A percentile compares a stretch with the other conserved stretches of the same genome.
These are phyloP conservation scores for Nasua narica DNA, from an alignment of 2,797 vertebrate genomes.

Conservation along the genomic window DNA sequence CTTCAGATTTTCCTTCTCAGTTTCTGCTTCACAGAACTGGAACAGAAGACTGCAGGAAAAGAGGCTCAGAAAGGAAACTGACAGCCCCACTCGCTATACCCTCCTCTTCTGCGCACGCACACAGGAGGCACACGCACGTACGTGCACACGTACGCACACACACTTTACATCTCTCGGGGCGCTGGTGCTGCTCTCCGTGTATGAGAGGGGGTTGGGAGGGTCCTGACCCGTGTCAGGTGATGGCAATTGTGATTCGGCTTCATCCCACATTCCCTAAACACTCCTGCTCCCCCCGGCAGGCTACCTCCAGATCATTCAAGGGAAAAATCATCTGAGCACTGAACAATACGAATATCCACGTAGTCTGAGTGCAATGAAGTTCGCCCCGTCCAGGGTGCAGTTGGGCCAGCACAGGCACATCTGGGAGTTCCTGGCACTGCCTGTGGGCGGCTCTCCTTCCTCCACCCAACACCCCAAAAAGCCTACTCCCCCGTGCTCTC, in stretches of 20 bases:
- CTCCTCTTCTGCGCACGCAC: rapidly evolving
- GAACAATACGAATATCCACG: neutral
- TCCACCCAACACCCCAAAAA: neutral
- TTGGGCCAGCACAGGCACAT: neutral
- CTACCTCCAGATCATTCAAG: neutral
- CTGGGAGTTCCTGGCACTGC: neutral
- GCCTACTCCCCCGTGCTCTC: neutral
- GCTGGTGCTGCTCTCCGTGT: too few relatives aligned
- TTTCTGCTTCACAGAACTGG: slow-evolving; percentile 44
- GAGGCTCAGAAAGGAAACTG: neutral
- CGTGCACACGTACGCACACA: neutral
- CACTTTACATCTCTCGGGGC: neutral
- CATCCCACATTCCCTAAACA: neutral
- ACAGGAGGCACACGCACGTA: rapidly evolving
- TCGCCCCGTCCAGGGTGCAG: neutral
- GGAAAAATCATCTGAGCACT: neutral
- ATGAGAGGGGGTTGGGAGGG: neutral
- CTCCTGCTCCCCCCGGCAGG: neutral
- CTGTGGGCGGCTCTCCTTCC: neutral
- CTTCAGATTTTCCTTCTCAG: slow-evolving; percentile 45
- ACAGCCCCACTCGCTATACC: neutral
- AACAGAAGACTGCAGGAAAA: slow-evolving; percentile 25
- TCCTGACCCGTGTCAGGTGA: neutral
- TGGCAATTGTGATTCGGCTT: neutral
- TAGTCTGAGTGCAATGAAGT: neutral